A percentile compares a stretch with the other conserved stretches of the same genome.
Evolutionary conservation across 2,113 vertebrate genomes (phyloP).

Genomic region (Malurus cyaneus): DNA sequence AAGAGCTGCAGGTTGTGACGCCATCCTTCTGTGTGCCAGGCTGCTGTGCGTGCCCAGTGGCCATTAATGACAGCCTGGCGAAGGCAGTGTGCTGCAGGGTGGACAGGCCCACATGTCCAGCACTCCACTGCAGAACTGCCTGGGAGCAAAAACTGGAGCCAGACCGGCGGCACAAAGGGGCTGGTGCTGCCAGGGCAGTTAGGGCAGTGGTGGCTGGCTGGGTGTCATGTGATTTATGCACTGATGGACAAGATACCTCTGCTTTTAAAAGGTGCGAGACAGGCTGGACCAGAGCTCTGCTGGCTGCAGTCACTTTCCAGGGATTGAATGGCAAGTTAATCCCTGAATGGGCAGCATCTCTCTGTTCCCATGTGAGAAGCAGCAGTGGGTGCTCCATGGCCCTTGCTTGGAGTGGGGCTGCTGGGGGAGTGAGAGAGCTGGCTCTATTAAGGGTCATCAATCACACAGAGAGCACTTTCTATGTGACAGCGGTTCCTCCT

Average conservation of each 20-base stretch:
- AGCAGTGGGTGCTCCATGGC: neutral
- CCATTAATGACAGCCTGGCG: rapidly evolving
- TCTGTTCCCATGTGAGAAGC: neutral
- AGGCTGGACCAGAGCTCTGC: neutral
- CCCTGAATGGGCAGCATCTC: neutral
- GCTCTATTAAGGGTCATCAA: conserved; percentile 76
- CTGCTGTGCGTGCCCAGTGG: rapidly evolving
- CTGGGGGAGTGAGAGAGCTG: neutral
- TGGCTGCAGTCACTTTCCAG: neutral
- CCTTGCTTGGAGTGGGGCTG: conserved; percentile 19
- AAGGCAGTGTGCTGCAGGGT: rapidly evolving
- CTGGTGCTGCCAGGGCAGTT: neutral
- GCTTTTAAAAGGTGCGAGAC: neutral
- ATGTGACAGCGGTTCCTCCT: conserved; percentile 72
- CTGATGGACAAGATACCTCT: neutral
- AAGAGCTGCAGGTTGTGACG: neutral
- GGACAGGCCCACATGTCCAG: neutral
- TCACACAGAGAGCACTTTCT: conserved; percentile 74
- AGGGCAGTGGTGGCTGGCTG: neutral
- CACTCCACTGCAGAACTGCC: neutral
- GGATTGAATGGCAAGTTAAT: conserved; percentile 29
- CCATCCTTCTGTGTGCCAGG: rapidly evolving
- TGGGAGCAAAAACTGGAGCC: conserved; percentile 46
- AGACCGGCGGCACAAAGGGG: conserved; percentile 2
- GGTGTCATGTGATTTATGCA: neutral